These are phyloP conservation scores for Nycticryphes semicollaris DNA, from an alignment of 2,113 vertebrate genomes.

Conservation along the genomic window DNA sequence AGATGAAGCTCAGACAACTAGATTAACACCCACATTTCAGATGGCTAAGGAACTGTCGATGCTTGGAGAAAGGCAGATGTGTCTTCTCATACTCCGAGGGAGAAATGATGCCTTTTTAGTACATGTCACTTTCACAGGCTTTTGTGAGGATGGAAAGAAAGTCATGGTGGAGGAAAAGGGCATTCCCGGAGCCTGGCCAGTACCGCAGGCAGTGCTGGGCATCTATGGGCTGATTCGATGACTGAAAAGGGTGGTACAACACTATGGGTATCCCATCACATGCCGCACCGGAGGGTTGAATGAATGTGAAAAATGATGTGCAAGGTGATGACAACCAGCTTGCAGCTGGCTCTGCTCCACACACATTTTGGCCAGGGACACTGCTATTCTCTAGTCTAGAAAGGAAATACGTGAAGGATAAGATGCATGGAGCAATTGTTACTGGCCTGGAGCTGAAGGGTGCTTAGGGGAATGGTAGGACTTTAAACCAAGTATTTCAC, in stretches of 20 bases:
- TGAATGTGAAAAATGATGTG: not conserved
- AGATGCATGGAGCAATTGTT: not conserved
- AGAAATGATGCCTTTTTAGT: not conserved
- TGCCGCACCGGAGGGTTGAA: rapidly evolving
- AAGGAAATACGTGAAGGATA: not conserved
- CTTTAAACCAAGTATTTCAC: not conserved
- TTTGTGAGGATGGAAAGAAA: not conserved
- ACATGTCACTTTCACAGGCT: rapidly evolving
- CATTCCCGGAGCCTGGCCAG: not conserved
- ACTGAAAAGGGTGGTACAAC: not conserved
- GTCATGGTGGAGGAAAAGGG: not conserved
- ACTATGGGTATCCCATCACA: not conserved
- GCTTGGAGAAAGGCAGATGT: not conserved
- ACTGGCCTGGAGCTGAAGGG: not conserved
- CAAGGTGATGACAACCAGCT: not conserved
- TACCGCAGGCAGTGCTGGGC: not conserved
- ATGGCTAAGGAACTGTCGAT: not conserved
- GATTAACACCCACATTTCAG: not conserved
- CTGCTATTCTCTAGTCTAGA: not conserved
- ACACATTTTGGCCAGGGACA: not conserved
- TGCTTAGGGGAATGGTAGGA: not conserved
- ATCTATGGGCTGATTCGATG: not conserved
- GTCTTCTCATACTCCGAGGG: not conserved
- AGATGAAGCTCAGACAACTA: not conserved
- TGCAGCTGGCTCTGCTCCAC: not conserved